Percentiles rank a stretch among this genome's conserved stretches.
phyloP scores from a whole-genome alignment of 2,888 invertebrate species.

The Tryphoninae sp. region DNA sequence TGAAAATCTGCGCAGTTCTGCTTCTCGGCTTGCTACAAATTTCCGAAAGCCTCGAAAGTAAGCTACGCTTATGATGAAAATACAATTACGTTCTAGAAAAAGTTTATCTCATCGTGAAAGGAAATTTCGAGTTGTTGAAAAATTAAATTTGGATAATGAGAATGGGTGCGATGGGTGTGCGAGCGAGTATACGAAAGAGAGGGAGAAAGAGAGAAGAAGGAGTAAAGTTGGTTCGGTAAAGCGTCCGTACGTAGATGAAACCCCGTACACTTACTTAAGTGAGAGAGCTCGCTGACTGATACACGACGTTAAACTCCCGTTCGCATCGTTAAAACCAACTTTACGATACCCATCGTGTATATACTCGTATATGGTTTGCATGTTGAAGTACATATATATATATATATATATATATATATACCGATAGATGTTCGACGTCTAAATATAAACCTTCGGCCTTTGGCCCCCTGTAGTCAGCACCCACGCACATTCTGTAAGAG shows the following conservation, averaged over 20 bases:
- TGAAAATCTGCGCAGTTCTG: conserved; percentile 72
- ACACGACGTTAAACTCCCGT: conserved; percentile 71
- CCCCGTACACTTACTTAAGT: conserved; percentile 34
- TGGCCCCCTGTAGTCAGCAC: conserved; percentile 36
- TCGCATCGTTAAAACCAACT: conserved; percentile 70
- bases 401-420: background rate
- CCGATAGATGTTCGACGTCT: conserved; percentile 61
- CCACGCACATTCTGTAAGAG: conserved; percentile 34
- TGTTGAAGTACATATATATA: conserved; percentile 10
- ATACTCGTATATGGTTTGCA: conserved; percentile 42
- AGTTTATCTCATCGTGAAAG: background rate
- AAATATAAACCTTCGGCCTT: conserved; percentile 67
- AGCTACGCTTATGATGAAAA: conserved; percentile 55
- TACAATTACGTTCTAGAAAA: background rate
- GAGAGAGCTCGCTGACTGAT: conserved; percentile 63
- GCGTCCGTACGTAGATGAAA: background rate
- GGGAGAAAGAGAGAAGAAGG: conserved; percentile 19
- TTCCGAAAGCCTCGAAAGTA: conserved; percentile 72
- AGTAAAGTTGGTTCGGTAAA: conserved; percentile 48
- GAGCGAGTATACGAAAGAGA: background rate
- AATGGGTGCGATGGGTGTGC: too few species aligned
- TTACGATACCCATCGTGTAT: conserved; percentile 66
- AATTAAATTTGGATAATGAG: too few species aligned
- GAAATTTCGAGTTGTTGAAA: too few species aligned
- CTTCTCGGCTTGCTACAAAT: conserved; percentile 73